A percentile compares a stretch with the other conserved stretches of the same genome.
These are phyloP conservation scores for Enteromius fasciolatus DNA, from an alignment of 2,797 vertebrate species.

Conservation along the genomic window DNA sequence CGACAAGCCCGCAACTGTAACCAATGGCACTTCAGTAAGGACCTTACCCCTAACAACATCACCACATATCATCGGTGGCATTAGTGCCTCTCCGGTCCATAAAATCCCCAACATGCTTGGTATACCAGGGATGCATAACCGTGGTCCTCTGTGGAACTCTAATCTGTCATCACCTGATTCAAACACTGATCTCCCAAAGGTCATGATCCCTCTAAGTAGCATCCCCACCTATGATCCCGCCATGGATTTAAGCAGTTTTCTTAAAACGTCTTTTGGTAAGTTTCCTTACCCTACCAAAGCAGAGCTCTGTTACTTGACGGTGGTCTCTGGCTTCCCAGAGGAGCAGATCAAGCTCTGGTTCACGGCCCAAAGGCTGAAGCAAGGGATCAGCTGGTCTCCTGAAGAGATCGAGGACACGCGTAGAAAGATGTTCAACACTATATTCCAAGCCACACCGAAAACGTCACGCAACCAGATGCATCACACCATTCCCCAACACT, in stretches of 20 bases:
- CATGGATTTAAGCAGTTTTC: constrained; percentile 98
- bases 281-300: constrained; percentile 98
- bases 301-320: constrained; percentile 96
- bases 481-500: constrained; percentile 76
- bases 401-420: constrained; percentile 97
- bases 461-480: constrained; percentile 80
- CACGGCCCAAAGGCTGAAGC: constrained; percentile 96
- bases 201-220: constrained; percentile 98
- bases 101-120: constrained; percentile 85
- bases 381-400: constrained; percentile 98
- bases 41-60: constrained; percentile 35
- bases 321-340: constrained; percentile 96
- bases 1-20: constrained; percentile 67
- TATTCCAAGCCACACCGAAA: constrained; percentile 86
- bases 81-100: constrained; percentile 83
- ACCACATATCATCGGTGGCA: constrained; percentile 76
- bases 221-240: constrained; percentile 94
- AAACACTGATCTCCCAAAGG: constrained; percentile 91
- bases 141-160: constrained; percentile 51
- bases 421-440: constrained; percentile 98
- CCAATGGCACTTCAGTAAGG: constrained; percentile 56
- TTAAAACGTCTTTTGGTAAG: constrained; percentile 97
- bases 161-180: constrained; percentile 65
- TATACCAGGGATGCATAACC: constrained; percentile 82
- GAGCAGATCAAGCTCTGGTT: constrained; percentile 99